Evolutionary conservation across 2,113 vertebrate genomes (phyloP), one percentile per base, ranked within the genome.

Genomic region (Otolemur garnettii): DNA sequence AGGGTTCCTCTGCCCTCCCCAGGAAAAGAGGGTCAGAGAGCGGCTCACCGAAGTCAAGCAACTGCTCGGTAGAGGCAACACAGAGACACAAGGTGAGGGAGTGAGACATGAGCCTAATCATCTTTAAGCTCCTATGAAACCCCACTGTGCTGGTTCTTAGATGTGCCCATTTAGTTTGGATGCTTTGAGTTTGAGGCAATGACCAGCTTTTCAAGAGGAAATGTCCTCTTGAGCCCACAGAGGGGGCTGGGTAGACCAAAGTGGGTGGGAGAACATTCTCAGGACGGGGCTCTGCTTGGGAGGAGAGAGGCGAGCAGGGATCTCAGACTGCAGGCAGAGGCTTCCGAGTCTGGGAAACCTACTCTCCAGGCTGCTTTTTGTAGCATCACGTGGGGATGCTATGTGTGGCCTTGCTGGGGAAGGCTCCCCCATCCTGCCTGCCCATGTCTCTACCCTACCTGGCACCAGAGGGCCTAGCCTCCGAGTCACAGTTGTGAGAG

Each of bases 401-500:
- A 91, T 82, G 64, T 93, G 72, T 87, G 89, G 94, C 69, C 75
- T 93, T 95, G 71, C 66, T 69, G 55, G 94, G 85, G 83, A 97
- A 95, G 64, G 0, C 45, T 77, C 78, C 75, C 78, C 59, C 96
- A 95, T 85, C 85, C 57, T 93, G 57, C 59, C 87, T 95, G 94
- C 91, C 94, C 94, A 87, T 72, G 53, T 94, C 75, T 89, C 60
- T 77, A 97, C 72, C 50, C 80, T 72, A 96, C 97, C 96, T 97
- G 96, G 96, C 91, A 97, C 93, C 77, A 87, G 94, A 96, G 93
- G 97, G 94, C 93, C 91, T 91, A 68, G 95, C 93, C 97, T 97
- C 89, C 75, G 72, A 96, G 97, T 96, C 96, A 95, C 96, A 97
- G 87, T 93, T 84, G 88, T 66, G 90, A 66, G 84, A 92, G 96